Evolutionary conservation across 1,140 invertebrate genomes (phyloP).

Genomic region (Megalopta genalis): DNA sequence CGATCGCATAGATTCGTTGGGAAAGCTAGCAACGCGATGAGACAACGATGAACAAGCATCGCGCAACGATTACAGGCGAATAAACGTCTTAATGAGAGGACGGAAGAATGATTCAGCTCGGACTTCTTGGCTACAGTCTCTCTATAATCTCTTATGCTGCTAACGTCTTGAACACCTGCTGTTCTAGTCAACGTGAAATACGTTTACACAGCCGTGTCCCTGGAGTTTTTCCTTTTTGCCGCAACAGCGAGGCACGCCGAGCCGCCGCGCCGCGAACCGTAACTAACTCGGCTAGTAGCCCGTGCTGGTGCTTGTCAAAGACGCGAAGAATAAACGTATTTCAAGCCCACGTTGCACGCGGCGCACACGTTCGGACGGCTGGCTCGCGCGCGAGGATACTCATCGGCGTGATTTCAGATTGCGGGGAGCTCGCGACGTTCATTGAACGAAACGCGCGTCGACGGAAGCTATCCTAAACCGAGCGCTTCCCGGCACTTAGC

Average conservation of each 20-base stretch:
- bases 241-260: not conserved
- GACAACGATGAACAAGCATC: no score
- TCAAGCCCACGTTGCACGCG: slow-evolving; percentile 29
- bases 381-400: not conserved
- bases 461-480: not conserved
- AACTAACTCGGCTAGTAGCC: slow-evolving; percentile 31
- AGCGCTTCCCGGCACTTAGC: not conserved
- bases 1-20: no score
- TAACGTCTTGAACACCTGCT: slow-evolving; percentile 33
- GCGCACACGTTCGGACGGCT: not conserved
- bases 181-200: slow-evolving; percentile 21
- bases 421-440: not conserved
- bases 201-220: not conserved
- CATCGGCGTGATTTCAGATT: slow-evolving; percentile 34
- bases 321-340: slow-evolving; percentile 34
- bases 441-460: not conserved
- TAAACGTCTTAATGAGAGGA: slow-evolving; percentile 5
- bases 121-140: not conserved
- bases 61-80: slow-evolving; percentile 1
- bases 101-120: not conserved
- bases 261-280: slow-evolving; percentile 11
- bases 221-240: not conserved
- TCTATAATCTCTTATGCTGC: slow-evolving; percentile 2
- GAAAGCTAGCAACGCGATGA: no score
- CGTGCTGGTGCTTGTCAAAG: slow-evolving; percentile 11